Evolutionary conservation across 2,888 invertebrate species (phyloP), one percentile per base, ranked within the genome.

Genomic region (Scelioninae gen. 2): DNA sequence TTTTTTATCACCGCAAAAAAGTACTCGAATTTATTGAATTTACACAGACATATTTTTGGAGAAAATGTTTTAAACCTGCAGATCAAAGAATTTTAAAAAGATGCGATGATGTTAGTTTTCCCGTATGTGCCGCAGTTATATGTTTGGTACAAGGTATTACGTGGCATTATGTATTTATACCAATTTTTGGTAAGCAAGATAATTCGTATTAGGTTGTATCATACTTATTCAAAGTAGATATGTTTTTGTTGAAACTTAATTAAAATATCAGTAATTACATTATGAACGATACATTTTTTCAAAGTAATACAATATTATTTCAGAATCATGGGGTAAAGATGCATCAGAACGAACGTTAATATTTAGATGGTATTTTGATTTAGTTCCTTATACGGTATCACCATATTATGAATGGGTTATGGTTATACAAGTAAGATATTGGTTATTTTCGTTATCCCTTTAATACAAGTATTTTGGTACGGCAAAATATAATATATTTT

Each of bases 181-280:
- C 81, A 2, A 60, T 80, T 19, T 19, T 78, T n/a, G 79, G 81
- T 78, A 33, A 77, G 78, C 73, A n/a, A n/a, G n/a, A n/a, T n/a
- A n/a, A n/a, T n/a, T n/a, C n/a, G n/a, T n/a, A n/a, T n/a, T n/a
- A n/a, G n/a, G n/a, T n/a, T n/a, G n/a, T n/a, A n/a, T n/a, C n/a
- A n/a, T n/a, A n/a, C n/a, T n/a, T n/a, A n/a, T n/a, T n/a, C n/a
- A n/a, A n/a, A n/a, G n/a, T n/a, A n/a, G n/a, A n/a, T n/a, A n/a
- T n/a, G n/a, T n/a, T n/a, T n/a, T n/a, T n/a, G n/a, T n/a, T n/a
- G n/a, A n/a, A n/a, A n/a, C n/a, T n/a, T n/a, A n/a, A n/a, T n/a
- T n/a, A n/a, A n/a, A n/a, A n/a, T n/a, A n/a, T n/a, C n/a, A n/a
- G n/a, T n/a, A n/a, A n/a, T n/a, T n/a, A n/a, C n/a, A n/a, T n/a